Percentiles rank a stretch among this genome's conserved stretches.
phyloP scores from a whole-genome alignment of 1,140 invertebrate genomes.

The Scylla paramamosain region DNA sequence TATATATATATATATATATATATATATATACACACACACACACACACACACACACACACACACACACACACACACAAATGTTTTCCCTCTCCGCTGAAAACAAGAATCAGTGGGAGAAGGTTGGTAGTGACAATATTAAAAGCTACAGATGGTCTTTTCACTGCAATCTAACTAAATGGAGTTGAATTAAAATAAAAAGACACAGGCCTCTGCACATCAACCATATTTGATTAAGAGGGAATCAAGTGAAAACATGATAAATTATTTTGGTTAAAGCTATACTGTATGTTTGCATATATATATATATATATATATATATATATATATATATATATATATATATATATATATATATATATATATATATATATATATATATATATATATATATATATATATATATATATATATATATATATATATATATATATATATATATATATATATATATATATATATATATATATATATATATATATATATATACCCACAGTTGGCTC shows the following conservation, averaged over 20 bases:
- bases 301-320: too few relatives aligned
- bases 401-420: too few relatives aligned
- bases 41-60: not conserved
- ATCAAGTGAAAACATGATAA: not conserved
- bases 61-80: not conserved
- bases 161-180: not conserved
- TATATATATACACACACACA: too few relatives aligned
- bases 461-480: too few relatives aligned
- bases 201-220: not conserved
- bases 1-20: constrained; percentile 16
- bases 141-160: not conserved
- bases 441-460: too few relatives aligned
- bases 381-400: too few relatives aligned
- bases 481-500: not conserved
- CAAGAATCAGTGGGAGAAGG: not conserved
- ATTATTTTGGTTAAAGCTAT: not conserved
- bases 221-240: not conserved
- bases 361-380: too few relatives aligned
- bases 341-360: too few relatives aligned
- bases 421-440: too few relatives aligned
- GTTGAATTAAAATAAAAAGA: not conserved
- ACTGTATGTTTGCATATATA: not conserved
- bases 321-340: too few relatives aligned
- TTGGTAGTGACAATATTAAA: not conserved
- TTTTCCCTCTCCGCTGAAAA: not conserved